Base-by-base conservation (phyloP, 2,888 invertebrate species). In the Axea sp. region DNA sequence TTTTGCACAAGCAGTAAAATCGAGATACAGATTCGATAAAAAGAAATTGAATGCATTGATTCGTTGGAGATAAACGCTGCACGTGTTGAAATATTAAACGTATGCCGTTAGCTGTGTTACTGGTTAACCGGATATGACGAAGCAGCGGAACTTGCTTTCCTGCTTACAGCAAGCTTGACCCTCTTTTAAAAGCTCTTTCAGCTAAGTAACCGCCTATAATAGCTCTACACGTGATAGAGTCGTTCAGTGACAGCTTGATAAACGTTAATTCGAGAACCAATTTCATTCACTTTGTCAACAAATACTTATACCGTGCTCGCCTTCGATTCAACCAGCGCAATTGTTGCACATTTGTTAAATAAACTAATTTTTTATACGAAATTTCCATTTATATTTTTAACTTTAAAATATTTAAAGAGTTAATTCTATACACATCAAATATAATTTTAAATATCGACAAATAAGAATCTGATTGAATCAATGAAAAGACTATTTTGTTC, bases 111-210 rank as follows among this genome's bases (percentile, higher is more conserved):
- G 65, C 72, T 64, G 71, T 75, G 75, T 75, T 79, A 77, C 78
- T 80, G 77, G 76, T 78, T 80, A 79, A 82, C 81, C 85, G 86
- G 84, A 86, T 81, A 79, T 83, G 85, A 84, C 83, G 81, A 78
- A 73, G 55, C 71, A 73, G 80, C 84, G 83, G 85, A 85, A 85
- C 85, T 82, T 81, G 83, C 81, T 86, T 85, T 85, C 85, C 85
- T 85, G 85, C 85, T 85, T 81, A 84, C 78, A 78, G 76, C 81
- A 76, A 82, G 78, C 73, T 79, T 79, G 78, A 75, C 78, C 74
- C 71, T 75, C 78, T 84, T 85, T 80, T 79, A 82, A 84, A 85
- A 83, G 82, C 82, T 81, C 83, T 84, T 80, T 79, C 80, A 78
- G 79, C 78, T 80, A 82, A 84, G 83, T 81, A 81, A 79, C 77